Evolutionary conservation across 2,113 vertebrate species (phyloP).

Genomic region (Corynorhinus townsendii): DNA sequence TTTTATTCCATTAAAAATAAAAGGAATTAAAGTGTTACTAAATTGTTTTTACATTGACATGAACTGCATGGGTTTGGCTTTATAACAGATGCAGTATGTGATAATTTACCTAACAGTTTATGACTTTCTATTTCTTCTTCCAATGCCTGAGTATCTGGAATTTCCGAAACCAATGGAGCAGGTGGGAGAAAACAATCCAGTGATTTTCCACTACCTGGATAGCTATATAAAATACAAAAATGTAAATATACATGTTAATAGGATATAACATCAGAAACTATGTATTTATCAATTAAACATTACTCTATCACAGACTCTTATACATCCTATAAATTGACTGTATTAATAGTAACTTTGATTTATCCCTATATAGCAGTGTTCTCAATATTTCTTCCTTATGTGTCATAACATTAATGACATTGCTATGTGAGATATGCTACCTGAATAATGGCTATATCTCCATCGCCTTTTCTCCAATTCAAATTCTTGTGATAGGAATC

Average conservation of each 20-base stretch:
- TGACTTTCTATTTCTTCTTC: conserved; percentile 83
- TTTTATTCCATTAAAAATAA: conserved; percentile 40
- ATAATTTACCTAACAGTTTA: conserved; percentile 80
- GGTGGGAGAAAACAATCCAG: conserved; percentile 82
- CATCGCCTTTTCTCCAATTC: neutral
- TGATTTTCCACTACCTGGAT: conserved; percentile 76
- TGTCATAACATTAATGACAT: neutral
- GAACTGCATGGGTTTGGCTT: neutral
- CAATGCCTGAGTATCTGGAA: conserved; percentile 86
- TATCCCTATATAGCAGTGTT: neutral
- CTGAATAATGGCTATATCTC: neutral
- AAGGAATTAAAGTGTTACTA: neutral
- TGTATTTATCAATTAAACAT: conserved; percentile 7
- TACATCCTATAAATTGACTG: neutral
- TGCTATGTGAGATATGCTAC: neutral
- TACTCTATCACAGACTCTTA: conserved; percentile 17
- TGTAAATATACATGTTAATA: conserved; percentile 23
- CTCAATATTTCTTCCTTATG: neutral
- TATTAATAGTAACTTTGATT: neutral
- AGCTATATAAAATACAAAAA: conserved; percentile 75
- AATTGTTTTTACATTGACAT: neutral
- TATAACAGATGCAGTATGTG: neutral
- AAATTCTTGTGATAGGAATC: neutral
- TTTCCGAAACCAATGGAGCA: conserved; percentile 85
- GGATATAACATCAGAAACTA: neutral